phyloP scores from a whole-genome alignment of 2,113 vertebrate species.

The Marmota flaviventris region DNA sequence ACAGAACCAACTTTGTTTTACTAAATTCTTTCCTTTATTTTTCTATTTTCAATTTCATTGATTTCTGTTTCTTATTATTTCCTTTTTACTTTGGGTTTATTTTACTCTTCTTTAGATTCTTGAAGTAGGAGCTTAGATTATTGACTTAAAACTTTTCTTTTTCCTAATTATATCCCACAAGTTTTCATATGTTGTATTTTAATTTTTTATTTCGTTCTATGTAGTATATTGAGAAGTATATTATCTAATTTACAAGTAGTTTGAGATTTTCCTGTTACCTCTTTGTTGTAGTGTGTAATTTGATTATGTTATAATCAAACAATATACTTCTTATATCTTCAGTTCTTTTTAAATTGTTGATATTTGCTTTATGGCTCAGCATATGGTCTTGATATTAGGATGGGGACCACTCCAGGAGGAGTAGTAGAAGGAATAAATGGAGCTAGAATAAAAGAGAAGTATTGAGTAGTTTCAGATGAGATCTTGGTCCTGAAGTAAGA shows the following conservation, averaged over 20 bases:
- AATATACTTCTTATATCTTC: neutral
- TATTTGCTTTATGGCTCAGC: neutral
- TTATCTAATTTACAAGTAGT: neutral
- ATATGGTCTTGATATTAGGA: neutral
- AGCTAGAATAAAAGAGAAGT: neutral
- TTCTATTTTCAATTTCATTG: neutral
- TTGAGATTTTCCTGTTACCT: neutral
- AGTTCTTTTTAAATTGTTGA: neutral
- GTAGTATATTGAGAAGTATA: neutral
- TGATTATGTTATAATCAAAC: neutral
- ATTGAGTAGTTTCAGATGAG: neutral
- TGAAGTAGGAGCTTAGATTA: neutral
- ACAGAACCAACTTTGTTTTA: neutral
- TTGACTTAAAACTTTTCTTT: neutral
- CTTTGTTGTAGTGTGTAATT: slow-evolving; percentile 2
- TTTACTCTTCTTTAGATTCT: neutral
- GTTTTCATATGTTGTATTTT: slow-evolving; percentile 1
- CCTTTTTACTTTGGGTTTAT: neutral
- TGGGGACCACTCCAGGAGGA: too few species aligned
- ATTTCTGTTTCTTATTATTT: slow-evolving; percentile 23
- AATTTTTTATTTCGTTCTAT: neutral
- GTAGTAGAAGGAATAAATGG: neutral
- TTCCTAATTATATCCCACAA: neutral
- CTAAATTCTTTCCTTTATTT: neutral
- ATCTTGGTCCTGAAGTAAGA: neutral